Evolutionary conservation across 2,888 invertebrate genomes (phyloP).

Genomic region (Tromatobia lineatoria): DNA sequence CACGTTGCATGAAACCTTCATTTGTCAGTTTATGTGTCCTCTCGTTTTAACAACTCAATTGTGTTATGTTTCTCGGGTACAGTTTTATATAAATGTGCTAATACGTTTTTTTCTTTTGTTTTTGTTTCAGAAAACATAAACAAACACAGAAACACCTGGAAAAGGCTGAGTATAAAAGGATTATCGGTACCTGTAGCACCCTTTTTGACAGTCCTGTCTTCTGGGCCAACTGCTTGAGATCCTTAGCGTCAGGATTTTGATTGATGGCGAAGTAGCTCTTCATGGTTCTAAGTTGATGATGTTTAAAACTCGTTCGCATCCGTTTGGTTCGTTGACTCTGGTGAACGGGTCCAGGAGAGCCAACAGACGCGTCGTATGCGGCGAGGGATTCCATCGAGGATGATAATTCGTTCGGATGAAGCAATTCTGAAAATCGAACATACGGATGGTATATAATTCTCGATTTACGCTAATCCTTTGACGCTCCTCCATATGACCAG

Average conservation of each 20-base stretch:
- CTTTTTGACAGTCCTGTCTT: conserved; percentile 99
- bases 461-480: conserved; percentile 16
- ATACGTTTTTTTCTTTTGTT: neutral
- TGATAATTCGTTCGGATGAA: conserved; percentile 91
- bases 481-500: neutral
- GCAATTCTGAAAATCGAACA: conserved; percentile 88
- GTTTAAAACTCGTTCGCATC: conserved; percentile 99
- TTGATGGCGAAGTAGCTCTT: conserved; percentile 99
- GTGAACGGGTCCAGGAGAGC: conserved; percentile 90
- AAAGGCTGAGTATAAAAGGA: neutral
- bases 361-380: conserved; percentile 90
- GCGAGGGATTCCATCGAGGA: conserved; percentile 92
- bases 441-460: neutral
- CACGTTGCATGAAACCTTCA: too few species aligned
- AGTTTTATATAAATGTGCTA: neutral
- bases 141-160: too few species aligned
- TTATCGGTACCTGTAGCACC: conserved; percentile 94
- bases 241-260: conserved; percentile 99
- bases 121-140: neutral
- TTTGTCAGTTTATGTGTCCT: too few species aligned
- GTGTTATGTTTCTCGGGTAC: too few species aligned
- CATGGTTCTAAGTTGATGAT: conserved; percentile 99
- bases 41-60: too few species aligned
- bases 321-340: conserved; percentile 93
- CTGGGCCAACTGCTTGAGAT: conserved; percentile 98